A percentile compares a stretch with the other conserved stretches of the same genome.
These are phyloP conservation scores for Sitta carolinensis DNA, from an alignment of 2,797 vertebrate genomes.

Conservation along the genomic window DNA sequence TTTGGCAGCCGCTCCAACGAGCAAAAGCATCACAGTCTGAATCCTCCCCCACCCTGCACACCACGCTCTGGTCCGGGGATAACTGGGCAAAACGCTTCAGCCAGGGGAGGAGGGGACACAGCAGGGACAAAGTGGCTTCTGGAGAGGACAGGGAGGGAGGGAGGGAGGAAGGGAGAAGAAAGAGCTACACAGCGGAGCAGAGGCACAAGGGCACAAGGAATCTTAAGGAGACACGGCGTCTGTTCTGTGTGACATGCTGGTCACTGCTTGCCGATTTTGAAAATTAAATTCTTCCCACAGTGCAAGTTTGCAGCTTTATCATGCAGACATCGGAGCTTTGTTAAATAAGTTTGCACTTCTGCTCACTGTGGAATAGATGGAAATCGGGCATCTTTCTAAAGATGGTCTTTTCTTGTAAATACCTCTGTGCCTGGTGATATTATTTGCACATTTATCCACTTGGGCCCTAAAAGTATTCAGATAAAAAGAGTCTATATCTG, in stretches of 20 bases:
- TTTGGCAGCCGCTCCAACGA: not conserved
- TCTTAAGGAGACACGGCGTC: fast-evolving
- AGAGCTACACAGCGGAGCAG: fast-evolving
- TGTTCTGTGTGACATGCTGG: fast-evolving
- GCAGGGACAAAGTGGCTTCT: not conserved
- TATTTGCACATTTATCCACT: not conserved
- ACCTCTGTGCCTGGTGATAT: not conserved
- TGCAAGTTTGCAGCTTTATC: not conserved
- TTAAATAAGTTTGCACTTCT: not conserved
- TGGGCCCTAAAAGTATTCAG: not conserved
- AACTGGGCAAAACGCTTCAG: not conserved
- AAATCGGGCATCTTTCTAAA: not conserved
- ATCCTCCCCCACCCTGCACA: not conserved
- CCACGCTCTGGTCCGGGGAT: not conserved
- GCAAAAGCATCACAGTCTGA: not conserved
- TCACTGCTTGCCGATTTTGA: not conserved
- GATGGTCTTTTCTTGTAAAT: not conserved
- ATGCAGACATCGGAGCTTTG: not conserved
- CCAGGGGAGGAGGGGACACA: not conserved
- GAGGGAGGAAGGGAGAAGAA: not conserved
- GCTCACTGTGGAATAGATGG: not conserved
- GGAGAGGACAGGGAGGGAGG: not conserved
- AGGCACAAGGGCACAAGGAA: not conserved
- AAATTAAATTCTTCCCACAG: slow-evolving; percentile 20
- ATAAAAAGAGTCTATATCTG: not conserved